phyloP scores from a whole-genome alignment of 2,797 vertebrate species.

The Scolopax rusticola region DNA sequence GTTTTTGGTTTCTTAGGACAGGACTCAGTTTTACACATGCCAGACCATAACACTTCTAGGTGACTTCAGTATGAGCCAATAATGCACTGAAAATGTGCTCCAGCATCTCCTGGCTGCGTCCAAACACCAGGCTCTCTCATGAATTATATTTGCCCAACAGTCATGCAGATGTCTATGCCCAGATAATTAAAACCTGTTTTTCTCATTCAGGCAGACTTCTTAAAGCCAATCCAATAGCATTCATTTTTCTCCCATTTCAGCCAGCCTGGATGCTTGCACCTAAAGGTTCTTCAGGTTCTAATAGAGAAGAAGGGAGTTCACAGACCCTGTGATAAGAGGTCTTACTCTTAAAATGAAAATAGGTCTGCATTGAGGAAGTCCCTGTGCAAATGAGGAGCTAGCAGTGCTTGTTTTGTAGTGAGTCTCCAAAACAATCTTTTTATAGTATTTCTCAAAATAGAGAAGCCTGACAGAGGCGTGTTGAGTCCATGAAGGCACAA shows the following conservation, averaged over 20 bases:
- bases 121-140: neutral
- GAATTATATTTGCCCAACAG: neutral
- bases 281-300: neutral
- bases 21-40: neutral
- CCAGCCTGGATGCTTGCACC: neutral
- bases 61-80: neutral
- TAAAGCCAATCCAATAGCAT: neutral
- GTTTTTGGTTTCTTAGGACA: neutral
- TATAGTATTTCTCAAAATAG: neutral
- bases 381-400: neutral
- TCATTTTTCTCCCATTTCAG: neutral
- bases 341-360: neutral
- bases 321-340: neutral
- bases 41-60: neutral
- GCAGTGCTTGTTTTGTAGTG: neutral
- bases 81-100: neutral
- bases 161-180: neutral
- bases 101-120: neutral
- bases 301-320: neutral
- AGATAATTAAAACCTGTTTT: neutral
- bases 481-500: rapidly evolving
- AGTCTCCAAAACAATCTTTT: neutral
- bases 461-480: neutral
- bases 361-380: conserved; percentile 22
- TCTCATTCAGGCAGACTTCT: neutral